phyloP scores from a whole-genome alignment of 2,113 vertebrate genomes.

The Alexandromys fortis region DNA sequence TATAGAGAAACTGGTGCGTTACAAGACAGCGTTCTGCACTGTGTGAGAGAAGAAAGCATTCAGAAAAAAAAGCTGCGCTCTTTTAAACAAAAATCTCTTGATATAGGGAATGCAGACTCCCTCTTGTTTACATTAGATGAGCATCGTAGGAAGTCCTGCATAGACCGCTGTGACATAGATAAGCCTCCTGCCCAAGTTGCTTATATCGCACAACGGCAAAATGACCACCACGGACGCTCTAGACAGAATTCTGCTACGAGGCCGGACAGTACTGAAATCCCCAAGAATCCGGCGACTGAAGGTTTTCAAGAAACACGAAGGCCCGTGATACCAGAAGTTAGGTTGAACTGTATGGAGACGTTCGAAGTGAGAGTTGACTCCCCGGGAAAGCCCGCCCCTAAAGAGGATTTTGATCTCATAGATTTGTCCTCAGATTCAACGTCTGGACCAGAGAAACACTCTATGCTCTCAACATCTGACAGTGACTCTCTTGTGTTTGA shows the following conservation, averaged over 20 bases:
- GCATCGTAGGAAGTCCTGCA: constrained; percentile 97
- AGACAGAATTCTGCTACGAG: constrained; percentile 90
- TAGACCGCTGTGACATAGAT: constrained; percentile 94
- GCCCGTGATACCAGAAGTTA: constrained; percentile 96
- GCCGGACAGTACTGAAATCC: constrained; percentile 82
- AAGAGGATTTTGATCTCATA: constrained; percentile 96
- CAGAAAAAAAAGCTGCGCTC: constrained; percentile 97
- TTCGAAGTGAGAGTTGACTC: constrained; percentile 93
- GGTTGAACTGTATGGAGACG: constrained; percentile 97
- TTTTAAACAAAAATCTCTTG: constrained; percentile 99
- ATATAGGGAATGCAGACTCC: constrained; percentile 98
- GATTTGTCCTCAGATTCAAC: constrained; percentile 97
- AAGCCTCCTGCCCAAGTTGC: constrained; percentile 87
- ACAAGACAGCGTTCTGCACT: constrained; percentile 96
- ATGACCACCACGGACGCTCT: constrained; percentile 87
- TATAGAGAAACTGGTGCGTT: constrained; percentile 95
- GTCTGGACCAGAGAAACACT: constrained; percentile 95
- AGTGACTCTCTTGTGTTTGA: constrained; percentile 98
- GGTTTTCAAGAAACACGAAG: constrained; percentile 88
- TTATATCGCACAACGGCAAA: constrained; percentile 79
- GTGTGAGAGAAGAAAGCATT: constrained; percentile 95
- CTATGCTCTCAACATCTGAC: constrained; percentile 95
- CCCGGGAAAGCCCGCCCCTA: constrained; percentile 82
- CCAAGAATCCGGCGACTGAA: constrained; percentile 85
- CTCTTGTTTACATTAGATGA: constrained; percentile 96